These are phyloP conservation scores for Oryctes rhinoceros DNA, from an alignment of 1,140 invertebrate species.

Conservation along the genomic window DNA sequence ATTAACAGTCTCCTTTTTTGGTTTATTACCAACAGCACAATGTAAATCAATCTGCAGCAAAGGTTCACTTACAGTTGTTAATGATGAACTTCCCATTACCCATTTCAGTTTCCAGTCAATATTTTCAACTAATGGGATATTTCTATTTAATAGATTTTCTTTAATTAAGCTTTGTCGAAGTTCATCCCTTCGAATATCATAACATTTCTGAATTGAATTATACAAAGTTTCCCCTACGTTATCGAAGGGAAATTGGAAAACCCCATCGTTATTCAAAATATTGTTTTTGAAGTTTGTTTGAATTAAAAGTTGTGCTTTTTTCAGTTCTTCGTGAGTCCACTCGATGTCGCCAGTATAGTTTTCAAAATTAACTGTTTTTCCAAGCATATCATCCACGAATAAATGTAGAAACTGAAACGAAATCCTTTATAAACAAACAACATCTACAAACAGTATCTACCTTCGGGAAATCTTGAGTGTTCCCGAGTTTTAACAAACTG, in stretches of 20 bases:
- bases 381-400: conserved; percentile 54
- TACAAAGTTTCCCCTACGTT: conserved; percentile 44
- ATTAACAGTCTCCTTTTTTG: conserved; percentile 46
- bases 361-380: conserved; percentile 46
- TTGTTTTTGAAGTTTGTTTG: conserved; percentile 53
- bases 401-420: conserved; percentile 57
- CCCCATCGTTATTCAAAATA: conserved; percentile 45
- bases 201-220: conserved; percentile 48
- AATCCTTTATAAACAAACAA: background rate
- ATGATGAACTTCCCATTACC: conserved; percentile 57
- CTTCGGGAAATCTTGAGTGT: background rate
- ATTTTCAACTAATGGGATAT: conserved; percentile 54
- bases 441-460: background rate
- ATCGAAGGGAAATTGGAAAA: conserved; percentile 45
- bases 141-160: conserved; percentile 48
- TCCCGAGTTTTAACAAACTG: conserved; percentile 24
- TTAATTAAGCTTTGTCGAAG: conserved; percentile 53
- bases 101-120: conserved; percentile 60
- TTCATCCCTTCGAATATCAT: conserved; percentile 53
- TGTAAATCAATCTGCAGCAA: conserved; percentile 57
- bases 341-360: conserved; percentile 52
- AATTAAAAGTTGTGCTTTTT: conserved; percentile 47
- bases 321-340: conserved; percentile 53
- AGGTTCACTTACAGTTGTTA: conserved; percentile 53
- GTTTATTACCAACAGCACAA: conserved; percentile 47